Conservation (phyloP, 2,888 invertebrate species). For the Hirtodrosophila trivittata region DNA sequence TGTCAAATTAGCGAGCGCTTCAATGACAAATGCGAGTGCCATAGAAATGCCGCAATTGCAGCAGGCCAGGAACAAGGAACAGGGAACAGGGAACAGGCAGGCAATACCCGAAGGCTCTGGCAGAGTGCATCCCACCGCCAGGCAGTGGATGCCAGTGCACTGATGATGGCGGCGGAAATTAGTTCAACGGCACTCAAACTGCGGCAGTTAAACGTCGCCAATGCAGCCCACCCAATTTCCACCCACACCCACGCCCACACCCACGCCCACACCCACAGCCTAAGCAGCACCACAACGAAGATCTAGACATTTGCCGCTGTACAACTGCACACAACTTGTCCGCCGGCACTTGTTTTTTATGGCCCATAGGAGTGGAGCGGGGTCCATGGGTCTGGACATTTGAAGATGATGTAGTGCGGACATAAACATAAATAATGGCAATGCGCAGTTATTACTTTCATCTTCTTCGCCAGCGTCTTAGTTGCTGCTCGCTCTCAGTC, state of each 20-base stretch:
- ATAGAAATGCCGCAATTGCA: conserved; percentile 32
- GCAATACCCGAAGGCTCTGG: conserved; percentile 10
- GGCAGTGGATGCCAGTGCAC: conserved; percentile 27
- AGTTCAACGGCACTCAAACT: conserved; percentile 69
- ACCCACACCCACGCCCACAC: conserved; percentile 8
- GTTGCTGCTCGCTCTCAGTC: not conserved
- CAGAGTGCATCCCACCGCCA: conserved; percentile 36
- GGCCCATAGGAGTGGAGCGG: conserved; percentile 38
- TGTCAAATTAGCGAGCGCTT: conserved; percentile 66
- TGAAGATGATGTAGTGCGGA: conserved; percentile 77
- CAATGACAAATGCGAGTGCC: conserved; percentile 68
- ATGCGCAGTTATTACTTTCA: conserved; percentile 78
- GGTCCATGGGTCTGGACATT: conserved; percentile 61
- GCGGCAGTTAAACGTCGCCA: conserved; percentile 70
- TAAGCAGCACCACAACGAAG: conserved; percentile 16
- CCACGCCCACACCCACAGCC: conserved; percentile 5
- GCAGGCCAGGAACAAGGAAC: not conserved
- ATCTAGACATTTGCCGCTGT: conserved; percentile 41
- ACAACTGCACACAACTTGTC: conserved; percentile 52
- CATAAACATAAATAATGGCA: conserved; percentile 80
- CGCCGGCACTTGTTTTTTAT: conserved; percentile 74
- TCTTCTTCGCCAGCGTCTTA: conserved; percentile 21
- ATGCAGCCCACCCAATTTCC: too few species aligned
- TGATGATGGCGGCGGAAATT: conserved; percentile 61
- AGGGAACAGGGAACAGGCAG: conserved; percentile 13